phyloP scores from a whole-genome alignment of 2,888 invertebrate genomes.

The Auanema freiburgensis region DNA sequence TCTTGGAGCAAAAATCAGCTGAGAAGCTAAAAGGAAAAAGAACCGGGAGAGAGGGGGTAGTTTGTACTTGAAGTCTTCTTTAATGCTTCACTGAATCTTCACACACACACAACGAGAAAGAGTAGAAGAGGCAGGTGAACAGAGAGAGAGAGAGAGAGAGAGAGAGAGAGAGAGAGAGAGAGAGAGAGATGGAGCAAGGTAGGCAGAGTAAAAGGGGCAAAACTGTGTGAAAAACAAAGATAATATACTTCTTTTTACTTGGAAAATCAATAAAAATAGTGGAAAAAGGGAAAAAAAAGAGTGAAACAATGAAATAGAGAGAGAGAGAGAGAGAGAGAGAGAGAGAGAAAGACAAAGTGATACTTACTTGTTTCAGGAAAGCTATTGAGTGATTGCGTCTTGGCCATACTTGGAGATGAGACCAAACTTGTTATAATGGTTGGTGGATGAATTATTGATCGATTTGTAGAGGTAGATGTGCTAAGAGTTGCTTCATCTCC shows the following conservation, averaged over 20 bases:
- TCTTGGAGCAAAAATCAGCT: too few species aligned
- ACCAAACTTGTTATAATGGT: conserved; percentile 2
- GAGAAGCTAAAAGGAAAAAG: too few species aligned
- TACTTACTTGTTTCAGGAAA: conserved; percentile 9
- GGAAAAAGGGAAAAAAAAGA: too few species aligned
- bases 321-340: too few species aligned
- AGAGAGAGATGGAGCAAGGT: background rate
- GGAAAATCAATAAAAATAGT: background rate
- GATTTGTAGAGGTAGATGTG: conserved; percentile 4
- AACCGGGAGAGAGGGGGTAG: too few species aligned
- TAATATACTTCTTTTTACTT: conserved; percentile 1
- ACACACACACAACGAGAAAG: background rate
- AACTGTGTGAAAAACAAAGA: conserved; percentile 2
- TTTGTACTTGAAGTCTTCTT: background rate
- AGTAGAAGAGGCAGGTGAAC: too few species aligned
- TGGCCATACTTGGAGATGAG: conserved; percentile 19
- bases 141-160: conserved; percentile 1
- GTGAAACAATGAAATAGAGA: too few species aligned
- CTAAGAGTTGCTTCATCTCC: conserved; percentile 5
- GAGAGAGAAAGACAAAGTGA: too few species aligned
- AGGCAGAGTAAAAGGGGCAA: background rate
- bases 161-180: background rate
- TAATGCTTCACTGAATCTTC: background rate
- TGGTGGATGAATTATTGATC: conserved; percentile 14
- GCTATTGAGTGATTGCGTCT: conserved; percentile 40